Conservation (phyloP, 2,888 invertebrate species). For the Julus scandinavius region DNA sequence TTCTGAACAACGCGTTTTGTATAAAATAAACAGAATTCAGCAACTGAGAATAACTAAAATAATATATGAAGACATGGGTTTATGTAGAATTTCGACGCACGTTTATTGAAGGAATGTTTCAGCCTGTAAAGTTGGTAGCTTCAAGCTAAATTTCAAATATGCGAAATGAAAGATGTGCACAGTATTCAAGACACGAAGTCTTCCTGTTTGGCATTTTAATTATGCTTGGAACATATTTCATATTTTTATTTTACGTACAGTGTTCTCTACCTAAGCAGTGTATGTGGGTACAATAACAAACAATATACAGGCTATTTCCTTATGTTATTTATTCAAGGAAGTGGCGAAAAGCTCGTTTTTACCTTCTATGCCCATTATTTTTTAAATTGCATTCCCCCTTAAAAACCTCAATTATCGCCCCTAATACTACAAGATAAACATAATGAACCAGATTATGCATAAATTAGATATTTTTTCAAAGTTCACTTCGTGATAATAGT, state of each 20-base stretch:
- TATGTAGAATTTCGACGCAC: background rate
- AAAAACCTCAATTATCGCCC: background rate
- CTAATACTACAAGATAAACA: background rate
- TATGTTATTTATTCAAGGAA: background rate
- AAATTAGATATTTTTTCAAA: background rate
- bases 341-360: background rate
- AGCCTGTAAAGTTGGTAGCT: background rate
- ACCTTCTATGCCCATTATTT: background rate
- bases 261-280: background rate
- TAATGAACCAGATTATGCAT: background rate
- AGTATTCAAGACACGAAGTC: background rate
- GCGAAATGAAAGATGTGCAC: background rate
- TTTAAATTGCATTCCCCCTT: background rate
- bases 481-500: background rate
- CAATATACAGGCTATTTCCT: background rate
- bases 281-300: background rate
- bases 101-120: background rate
- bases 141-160: background rate
- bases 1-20: too few species aligned
- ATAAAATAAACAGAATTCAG: too few species aligned
- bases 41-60: too few species aligned
- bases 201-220: background rate
- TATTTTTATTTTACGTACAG: background rate
- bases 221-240: background rate
- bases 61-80: too few species aligned